A percentile compares a stretch with the other conserved stretches of the same genome.
Conservation (phyloP, 2,888 invertebrate genomes). For the Dryobotodes eremita region DNA sequence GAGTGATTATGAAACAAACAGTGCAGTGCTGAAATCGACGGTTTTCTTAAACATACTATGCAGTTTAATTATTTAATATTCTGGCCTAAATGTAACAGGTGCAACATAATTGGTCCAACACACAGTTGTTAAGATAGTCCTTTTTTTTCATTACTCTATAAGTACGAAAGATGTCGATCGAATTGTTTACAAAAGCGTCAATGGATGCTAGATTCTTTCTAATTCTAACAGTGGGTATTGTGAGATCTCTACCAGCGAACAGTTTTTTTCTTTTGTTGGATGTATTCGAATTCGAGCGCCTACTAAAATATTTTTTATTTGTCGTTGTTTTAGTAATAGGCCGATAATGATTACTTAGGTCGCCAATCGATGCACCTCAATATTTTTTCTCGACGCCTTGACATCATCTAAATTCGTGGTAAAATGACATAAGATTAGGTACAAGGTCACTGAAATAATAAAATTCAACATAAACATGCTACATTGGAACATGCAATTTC, state of each 20-base stretch:
- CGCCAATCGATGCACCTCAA: background rate
- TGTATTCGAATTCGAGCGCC: background rate
- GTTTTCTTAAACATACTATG: conserved; percentile 40
- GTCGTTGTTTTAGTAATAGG: background rate
- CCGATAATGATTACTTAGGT: conserved; percentile 9
- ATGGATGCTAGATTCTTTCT: background rate
- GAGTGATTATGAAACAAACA: conserved; percentile 61
- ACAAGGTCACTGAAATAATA: conserved; percentile 27
- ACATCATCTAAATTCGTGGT: conserved; percentile 9
- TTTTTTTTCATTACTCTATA: conserved; percentile 23
- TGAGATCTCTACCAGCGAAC: background rate
- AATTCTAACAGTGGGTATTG: background rate
- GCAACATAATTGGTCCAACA: conserved; percentile 37
- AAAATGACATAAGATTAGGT: conserved; percentile 14
- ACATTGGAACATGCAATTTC: conserved; percentile 36
- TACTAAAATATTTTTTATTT: background rate
- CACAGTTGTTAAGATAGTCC: background rate
- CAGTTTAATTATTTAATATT: conserved; percentile 52
- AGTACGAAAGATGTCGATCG: no score
- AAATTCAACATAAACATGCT: conserved; percentile 35
- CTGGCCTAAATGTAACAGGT: conserved; percentile 49
- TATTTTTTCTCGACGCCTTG: conserved; percentile 3
- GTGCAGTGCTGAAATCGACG: conserved; percentile 51
- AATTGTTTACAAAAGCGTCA: no score
- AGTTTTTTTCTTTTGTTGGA: background rate